Evolutionary conservation across 2,797 vertebrate genomes (phyloP), one percentile per base, ranked within the genome.

Genomic region (Distichodus sexfasciatus): DNA sequence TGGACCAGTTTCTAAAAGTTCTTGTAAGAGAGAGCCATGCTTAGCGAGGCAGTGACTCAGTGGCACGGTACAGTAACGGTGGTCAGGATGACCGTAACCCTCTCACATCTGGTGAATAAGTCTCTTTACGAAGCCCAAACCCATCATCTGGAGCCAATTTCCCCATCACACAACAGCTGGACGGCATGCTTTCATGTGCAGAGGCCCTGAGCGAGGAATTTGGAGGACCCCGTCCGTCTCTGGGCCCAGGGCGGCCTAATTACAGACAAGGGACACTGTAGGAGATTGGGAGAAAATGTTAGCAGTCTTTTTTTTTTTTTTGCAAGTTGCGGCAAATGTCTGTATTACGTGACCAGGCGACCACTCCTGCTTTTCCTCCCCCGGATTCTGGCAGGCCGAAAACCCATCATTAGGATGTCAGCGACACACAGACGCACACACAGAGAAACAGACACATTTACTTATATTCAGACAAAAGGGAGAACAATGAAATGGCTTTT

Each of bases 121-220:
- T 72, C 75, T 81, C 82, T 79, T 76, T 76, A 72, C 68, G 50
- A 28, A 68, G 35, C 7, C 31, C 53, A 63, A 72, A 66, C 47
- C 64, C 50, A 57, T 71, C 87, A 90, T 90, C 87, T 90, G 87
- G 85, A 86, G 86, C 74, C 84, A 81, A 83, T 87, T 83, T 79
- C 81, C 76, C 57, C 76, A 75, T 77, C 83, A 74, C 47, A 78
- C 80, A 88, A 88, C 87, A 89, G 88, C 87, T 88, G 88, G 83
- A 83, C 80, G 14, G 60, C 61, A 72, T n/a, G 81, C 87, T 90
- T 90, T 90, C 83, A 90, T 88, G 84, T 89, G 81, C 75, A 78
- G 85, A 75, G 80, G 74, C 60, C 63, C 11, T n/a, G 71, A 35
- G 82, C 29, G 74, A 85, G 85, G 87, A 87, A 89, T 88, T 83